Conservation (phyloP, 2,113 vertebrate species). For the Sakesphorus luctuosus region DNA sequence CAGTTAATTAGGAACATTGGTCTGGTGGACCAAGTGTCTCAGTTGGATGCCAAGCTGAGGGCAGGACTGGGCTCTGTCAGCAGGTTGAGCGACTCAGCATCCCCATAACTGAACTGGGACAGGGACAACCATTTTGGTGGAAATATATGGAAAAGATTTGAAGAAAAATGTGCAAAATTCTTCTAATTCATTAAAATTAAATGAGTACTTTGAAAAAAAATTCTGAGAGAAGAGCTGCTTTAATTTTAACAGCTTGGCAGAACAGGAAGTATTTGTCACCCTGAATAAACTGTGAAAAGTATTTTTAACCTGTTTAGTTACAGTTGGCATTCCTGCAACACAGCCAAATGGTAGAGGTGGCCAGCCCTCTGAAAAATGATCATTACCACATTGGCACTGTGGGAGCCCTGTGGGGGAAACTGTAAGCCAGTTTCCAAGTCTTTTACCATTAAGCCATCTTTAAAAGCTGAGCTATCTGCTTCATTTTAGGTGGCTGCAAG, state of each 20-base stretch:
- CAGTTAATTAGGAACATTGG: not conserved
- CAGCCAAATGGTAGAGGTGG: not conserved
- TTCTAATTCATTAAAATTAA: not conserved
- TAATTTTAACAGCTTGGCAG: not conserved
- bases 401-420: not conserved
- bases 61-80: not conserved
- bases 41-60: not conserved
- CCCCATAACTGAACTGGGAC: not conserved
- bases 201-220: not conserved
- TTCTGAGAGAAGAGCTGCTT: not conserved
- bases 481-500: not conserved
- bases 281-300: not conserved
- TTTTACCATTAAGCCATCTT: not conserved
- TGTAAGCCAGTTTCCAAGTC: not conserved
- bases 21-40: not conserved
- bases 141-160: not conserved
- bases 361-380: not conserved
- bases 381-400: not conserved
- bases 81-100: not conserved
- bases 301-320: constrained; percentile 29
- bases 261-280: not conserved
- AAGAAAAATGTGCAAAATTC: not conserved
- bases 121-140: not conserved
- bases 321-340: not conserved
- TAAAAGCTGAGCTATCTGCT: not conserved